phyloP scores from a whole-genome alignment of 1,140 invertebrate genomes.

The Laodelphax striatellus region DNA sequence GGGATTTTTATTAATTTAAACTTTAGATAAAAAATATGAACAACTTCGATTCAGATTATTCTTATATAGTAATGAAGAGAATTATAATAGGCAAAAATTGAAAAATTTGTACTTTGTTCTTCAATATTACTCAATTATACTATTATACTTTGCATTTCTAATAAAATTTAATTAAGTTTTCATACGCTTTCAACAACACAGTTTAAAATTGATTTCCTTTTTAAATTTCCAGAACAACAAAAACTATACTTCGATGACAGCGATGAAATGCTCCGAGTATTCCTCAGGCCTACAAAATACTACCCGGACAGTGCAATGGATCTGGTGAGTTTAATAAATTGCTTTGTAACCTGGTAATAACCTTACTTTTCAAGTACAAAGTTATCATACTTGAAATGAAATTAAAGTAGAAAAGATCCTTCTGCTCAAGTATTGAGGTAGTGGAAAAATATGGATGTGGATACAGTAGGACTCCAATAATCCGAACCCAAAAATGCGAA shows the following conservation, averaged over 20 bases:
- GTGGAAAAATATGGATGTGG: no score
- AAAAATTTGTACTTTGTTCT: no score
- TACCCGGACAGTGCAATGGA: conserved; percentile 62
- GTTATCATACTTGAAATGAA: no score
- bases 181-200: no score
- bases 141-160: background rate
- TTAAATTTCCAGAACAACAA: conserved; percentile 19
- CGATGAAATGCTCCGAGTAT: conserved; percentile 60
- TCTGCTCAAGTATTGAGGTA: no score
- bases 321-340: conserved; percentile 43
- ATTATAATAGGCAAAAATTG: background rate
- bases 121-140: no score
- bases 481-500: no score
- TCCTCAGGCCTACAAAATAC: conserved; percentile 65
- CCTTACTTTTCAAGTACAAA: no score
- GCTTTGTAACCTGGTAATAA: no score
- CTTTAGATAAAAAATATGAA: background rate
- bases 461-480: no score
- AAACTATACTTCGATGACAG: conserved; percentile 36
- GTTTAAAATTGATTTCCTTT: no score
- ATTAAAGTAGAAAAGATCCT: no score
- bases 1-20: background rate
- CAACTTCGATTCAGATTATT: background rate
- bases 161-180: background rate
- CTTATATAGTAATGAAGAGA: background rate